Evolutionary conservation across 2,113 vertebrate species (phyloP).

Genomic region (Coreoperca whiteheadi): DNA sequence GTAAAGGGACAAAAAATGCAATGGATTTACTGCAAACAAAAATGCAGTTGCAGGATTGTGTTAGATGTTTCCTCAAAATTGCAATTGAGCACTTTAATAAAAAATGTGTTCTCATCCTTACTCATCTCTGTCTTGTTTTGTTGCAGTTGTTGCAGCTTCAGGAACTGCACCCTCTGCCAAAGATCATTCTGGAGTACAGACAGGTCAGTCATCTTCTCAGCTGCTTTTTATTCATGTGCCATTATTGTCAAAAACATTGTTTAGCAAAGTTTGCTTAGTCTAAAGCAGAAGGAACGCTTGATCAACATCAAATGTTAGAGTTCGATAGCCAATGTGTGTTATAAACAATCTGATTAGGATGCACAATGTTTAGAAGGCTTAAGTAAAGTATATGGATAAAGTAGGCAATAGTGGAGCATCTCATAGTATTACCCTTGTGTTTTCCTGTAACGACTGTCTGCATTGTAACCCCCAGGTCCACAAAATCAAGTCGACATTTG

Average conservation of each 20-base stretch:
- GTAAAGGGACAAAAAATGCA: not conserved
- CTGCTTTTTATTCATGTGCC: not conserved
- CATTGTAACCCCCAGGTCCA: conserved; percentile 83
- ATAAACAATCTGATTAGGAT: not conserved
- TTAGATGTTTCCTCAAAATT: not conserved
- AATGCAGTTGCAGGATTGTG: too few relatives aligned
- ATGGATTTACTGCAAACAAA: not conserved
- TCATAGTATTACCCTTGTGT: not conserved
- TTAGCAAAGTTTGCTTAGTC: not conserved
- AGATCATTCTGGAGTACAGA: conserved; percentile 92
- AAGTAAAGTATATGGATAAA: not conserved
- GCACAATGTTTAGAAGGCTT: not conserved
- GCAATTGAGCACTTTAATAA: not conserved
- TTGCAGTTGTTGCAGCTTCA: conserved; percentile 88
- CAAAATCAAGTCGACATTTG: conserved; percentile 93
- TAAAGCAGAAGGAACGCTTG: not conserved
- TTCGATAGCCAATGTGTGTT: not conserved
- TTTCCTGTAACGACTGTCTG: not conserved
- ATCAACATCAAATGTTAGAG: not conserved
- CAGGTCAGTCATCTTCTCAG: conserved; percentile 81
- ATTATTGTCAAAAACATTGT: not conserved
- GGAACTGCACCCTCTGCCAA: conserved; percentile 92
- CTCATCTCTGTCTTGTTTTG: conserved; percentile 45
- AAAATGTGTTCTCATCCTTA: not conserved
- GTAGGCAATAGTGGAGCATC: too few relatives aligned